Percentiles rank a stretch among this genome's conserved stretches.
These are phyloP conservation scores for Mythimna impura DNA, from an alignment of 2,888 invertebrate species.

Conservation along the genomic window DNA sequence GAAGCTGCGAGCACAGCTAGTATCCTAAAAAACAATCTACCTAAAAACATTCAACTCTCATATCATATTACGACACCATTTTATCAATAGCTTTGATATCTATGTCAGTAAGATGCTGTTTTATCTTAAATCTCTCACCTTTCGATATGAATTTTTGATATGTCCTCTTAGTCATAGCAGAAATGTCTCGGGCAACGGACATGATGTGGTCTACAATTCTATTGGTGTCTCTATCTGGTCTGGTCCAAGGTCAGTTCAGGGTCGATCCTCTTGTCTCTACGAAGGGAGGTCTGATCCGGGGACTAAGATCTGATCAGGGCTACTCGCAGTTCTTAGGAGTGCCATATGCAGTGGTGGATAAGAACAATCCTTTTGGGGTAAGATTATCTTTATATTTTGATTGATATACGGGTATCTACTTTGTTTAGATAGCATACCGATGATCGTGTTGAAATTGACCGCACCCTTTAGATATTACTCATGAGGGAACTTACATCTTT, in stretches of 20 bases:
- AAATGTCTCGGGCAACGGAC: background rate
- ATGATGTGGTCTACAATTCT: conserved; percentile 27
- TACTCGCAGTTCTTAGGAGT: conserved; percentile 66
- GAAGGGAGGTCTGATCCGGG: conserved; percentile 58
- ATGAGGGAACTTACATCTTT: too few relatives aligned
- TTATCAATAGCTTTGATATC: background rate
- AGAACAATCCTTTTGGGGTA: conserved; percentile 64
- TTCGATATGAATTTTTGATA: background rate
- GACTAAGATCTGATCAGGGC: conserved; percentile 53
- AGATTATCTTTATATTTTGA: background rate
- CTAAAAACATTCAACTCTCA: too few relatives aligned
- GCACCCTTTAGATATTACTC: too few relatives aligned
- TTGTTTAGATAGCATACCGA: background rate
- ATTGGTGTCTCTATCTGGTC: conserved; percentile 13
- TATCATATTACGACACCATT: background rate
- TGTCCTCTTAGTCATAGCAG: background rate
- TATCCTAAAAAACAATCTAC: too few relatives aligned
- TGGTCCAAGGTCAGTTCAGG: conserved; percentile 33
- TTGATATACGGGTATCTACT: too few relatives aligned
- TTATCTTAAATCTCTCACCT: conserved; percentile 4
- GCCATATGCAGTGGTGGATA: conserved; percentile 64
- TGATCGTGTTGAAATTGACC: too few relatives aligned
- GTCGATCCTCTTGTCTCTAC: conserved; percentile 62
- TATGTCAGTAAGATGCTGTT: background rate
- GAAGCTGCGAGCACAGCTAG: too few relatives aligned